Conservation (phyloP, 2,888 invertebrate species). For the Napeogenes inachia region DNA sequence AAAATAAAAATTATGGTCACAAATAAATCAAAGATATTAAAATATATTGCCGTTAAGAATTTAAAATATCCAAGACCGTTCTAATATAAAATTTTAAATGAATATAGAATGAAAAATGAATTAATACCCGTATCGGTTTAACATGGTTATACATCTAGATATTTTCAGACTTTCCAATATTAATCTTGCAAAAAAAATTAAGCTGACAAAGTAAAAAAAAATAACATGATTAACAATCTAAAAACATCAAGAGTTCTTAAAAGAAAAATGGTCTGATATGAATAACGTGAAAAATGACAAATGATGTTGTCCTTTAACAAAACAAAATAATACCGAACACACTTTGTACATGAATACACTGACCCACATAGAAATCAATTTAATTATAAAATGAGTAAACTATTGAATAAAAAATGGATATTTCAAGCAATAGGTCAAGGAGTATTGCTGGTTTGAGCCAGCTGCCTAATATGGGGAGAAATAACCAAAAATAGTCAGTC, state of each 20-base stretch:
- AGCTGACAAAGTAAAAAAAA: neutral
- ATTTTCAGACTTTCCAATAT: too few relatives aligned
- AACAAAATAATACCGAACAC: neutral
- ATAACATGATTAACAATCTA: neutral
- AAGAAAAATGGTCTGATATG: neutral
- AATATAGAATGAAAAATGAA: too few relatives aligned
- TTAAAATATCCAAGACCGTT: too few relatives aligned
- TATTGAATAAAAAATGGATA: conserved; percentile 17
- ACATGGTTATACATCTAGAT: too few relatives aligned
- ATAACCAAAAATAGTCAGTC: neutral
- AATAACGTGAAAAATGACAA: neutral
- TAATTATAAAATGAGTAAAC: conserved; percentile 27
- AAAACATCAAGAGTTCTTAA: neutral
- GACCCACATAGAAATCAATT: conserved; percentile 28
- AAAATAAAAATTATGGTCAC: too few relatives aligned
- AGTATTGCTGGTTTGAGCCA: conserved; percentile 2
- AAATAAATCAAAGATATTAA: too few relatives aligned
- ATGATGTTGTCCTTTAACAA: neutral
- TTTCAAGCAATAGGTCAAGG: conserved; percentile 12
- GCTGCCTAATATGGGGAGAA: conserved; percentile 5
- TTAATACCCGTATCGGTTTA: too few relatives aligned
- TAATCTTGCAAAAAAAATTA: too few relatives aligned
- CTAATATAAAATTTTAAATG: too few relatives aligned
- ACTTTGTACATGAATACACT: conserved; percentile 13
- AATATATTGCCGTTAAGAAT: too few relatives aligned